Evolutionary conservation across 2,113 vertebrate genomes (phyloP).

Genomic region (Pardalotus punctatus): DNA sequence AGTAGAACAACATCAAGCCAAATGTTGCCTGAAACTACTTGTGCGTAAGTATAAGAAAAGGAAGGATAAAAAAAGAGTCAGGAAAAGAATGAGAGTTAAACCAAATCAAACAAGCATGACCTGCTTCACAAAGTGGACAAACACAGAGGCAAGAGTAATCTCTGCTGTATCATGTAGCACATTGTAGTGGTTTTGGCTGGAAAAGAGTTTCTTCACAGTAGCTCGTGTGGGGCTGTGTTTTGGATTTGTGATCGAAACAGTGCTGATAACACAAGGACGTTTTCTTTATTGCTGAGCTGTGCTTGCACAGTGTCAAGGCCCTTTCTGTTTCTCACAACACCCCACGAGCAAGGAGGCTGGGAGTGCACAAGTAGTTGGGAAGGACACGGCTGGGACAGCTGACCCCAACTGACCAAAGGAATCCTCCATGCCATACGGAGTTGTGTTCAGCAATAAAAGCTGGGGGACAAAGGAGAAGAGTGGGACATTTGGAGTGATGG

Average conservation of each 20-base stretch:
- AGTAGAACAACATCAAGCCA: background rate
- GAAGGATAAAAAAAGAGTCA: background rate
- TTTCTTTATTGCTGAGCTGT: background rate
- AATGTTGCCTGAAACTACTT: background rate
- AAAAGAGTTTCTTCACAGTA: background rate
- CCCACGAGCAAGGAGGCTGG: background rate
- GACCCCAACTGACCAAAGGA: background rate
- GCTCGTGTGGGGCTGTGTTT: background rate
- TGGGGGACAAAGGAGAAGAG: background rate
- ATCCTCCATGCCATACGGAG: rapidly evolving
- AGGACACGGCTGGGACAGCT: background rate
- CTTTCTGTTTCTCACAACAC: background rate
- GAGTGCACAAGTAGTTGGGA: background rate
- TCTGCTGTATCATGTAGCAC: background rate
- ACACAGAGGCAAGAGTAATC: background rate
- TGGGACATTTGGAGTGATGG: background rate
- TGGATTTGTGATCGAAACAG: background rate
- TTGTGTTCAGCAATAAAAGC: background rate
- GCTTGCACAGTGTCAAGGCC: background rate
- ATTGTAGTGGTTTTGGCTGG: background rate
- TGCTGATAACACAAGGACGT: background rate
- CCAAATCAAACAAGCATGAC: background rate
- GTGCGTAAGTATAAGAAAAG: background rate
- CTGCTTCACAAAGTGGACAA: background rate
- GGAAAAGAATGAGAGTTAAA: background rate